Base-by-base conservation (phyloP, 2,888 invertebrate species). In the Noctua janthina region DNA sequence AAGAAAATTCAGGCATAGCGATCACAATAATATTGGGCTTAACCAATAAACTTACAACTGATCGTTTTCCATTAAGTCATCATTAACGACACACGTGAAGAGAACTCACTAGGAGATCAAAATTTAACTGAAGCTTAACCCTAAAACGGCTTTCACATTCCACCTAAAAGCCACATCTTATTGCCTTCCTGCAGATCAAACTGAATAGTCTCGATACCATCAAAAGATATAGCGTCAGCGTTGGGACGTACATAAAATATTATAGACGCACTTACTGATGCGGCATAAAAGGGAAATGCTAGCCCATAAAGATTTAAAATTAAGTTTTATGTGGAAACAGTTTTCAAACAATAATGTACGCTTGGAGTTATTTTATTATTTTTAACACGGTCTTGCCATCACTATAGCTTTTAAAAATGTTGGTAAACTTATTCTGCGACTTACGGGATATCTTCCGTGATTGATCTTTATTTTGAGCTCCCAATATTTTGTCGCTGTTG, bases 211-310 rank as follows among this genome's bases (percentile, higher is more conserved):
- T 66, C 69, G 76, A 87, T 84, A 67, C 69, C 59, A 85, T 85
- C 85, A 78, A 76, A 85, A 74, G 64, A 87, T 87, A 78, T 70
- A 74, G 78, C 78, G 76, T 82, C 56, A 74, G 59, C 75, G 71
- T 71, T 74, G 77, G 67, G 74, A 59, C 68, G 76, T 72, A 81
- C 79, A 83, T 88, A 84, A 88, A 88, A 88, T 84, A 83, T 86
- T 87, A 88, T 87, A 77, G 80, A 70, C 59, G 74, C 75, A 79
- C 84, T 87, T 76, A 88, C 76, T 76, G 78, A 79, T 74, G 84
- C 35, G 66, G 51, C 69, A 72, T 82, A 76, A 82, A 88, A 81
- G 67, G 74, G 56, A 81, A 78, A 78, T 69, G 80, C 69, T 78
- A 54, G 39, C 23, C 56, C 75, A 78, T 88, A 83, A 84, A 76